Base-by-base conservation (phyloP, 2,113 vertebrate genomes). In the Heteronetta atricapilla region DNA sequence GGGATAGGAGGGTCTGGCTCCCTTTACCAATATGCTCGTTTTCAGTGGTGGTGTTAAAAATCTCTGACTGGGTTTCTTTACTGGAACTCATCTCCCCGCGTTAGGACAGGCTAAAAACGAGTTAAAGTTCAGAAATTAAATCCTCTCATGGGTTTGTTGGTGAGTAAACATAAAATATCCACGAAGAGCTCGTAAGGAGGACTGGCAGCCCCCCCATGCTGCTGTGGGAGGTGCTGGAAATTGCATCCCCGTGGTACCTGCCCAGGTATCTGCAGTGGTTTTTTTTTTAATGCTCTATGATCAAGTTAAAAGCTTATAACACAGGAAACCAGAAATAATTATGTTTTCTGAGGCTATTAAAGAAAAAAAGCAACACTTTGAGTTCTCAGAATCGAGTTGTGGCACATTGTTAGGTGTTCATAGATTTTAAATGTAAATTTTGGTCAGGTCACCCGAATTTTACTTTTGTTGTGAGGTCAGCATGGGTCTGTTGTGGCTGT, bases 1-100 rank as follows among this genome's bases (percentile, higher is more conserved):
- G 34, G 7, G 13, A 2, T 11, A 2, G 15, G 13, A 52, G 16
- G 15, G 10, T n/a, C 7, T 62, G 55, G 29, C 18, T 48, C 2
- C 0, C 11, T 55, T 16, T 8, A 9, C 7, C 0, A 12, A 2
- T 29, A 2, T 38, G 38, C 4, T 50, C 36, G 12, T 11, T 63
- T 18, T 44, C 36, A 4, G 22, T 68, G 42, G 23, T 48, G 66
- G 3, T 23, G 21, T 38, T 31, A 3, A 2, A 14, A 25, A 3
- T 4, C 50, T 9, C 33, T 16, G 48, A 56, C 28, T 3, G 15
- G 15, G 46, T 48, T 48, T 48, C 46, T 48, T 48, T 22, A 22
- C 5, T 21, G 21, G 8, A 4, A 34, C 16, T 13, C 28, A 13
- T 28, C 15, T 8, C 25, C 14, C 10, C 2, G 5, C 33, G 60